Percentiles rank a stretch among this genome's conserved stretches.
phyloP scores from a whole-genome alignment of 2,113 vertebrate genomes.

The Aegotheles bennettii region DNA sequence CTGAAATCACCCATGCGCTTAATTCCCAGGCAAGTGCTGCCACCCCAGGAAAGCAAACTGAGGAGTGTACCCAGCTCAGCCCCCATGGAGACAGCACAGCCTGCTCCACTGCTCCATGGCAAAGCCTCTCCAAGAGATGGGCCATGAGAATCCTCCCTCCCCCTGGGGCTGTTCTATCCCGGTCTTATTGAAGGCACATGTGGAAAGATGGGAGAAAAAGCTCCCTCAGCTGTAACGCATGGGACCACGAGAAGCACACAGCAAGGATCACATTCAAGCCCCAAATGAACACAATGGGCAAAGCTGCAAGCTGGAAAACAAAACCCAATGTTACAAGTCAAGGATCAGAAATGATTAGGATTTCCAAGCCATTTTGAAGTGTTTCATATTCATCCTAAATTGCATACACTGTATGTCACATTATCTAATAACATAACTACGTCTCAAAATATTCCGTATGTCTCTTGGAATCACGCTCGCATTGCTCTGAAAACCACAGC shows the following conservation, averaged over 20 bases:
- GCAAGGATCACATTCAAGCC: background rate
- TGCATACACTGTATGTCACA: background rate
- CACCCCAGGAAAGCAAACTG: background rate
- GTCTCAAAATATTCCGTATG: background rate
- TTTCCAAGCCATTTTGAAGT: background rate
- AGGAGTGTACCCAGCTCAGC: background rate
- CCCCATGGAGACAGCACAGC: rapidly evolving
- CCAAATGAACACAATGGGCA: background rate
- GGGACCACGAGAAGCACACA: background rate
- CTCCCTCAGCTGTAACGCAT: background rate
- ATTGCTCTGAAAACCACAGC: background rate
- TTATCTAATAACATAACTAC: background rate
- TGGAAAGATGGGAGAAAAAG: background rate
- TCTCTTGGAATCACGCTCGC: background rate
- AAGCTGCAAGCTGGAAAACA: background rate
- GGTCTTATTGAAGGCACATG: background rate
- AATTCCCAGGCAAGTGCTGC: background rate
- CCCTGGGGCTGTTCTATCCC: background rate
- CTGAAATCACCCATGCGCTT: background rate
- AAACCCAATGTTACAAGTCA: background rate
- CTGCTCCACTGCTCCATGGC: rapidly evolving
- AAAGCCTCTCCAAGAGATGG: background rate
- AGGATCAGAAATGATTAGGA: background rate
- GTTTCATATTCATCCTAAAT: conserved; percentile 3
- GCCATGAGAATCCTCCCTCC: background rate